These are phyloP conservation scores for Scomber japonicus DNA, from an alignment of 2,113 vertebrate genomes.

Conservation along the genomic window DNA sequence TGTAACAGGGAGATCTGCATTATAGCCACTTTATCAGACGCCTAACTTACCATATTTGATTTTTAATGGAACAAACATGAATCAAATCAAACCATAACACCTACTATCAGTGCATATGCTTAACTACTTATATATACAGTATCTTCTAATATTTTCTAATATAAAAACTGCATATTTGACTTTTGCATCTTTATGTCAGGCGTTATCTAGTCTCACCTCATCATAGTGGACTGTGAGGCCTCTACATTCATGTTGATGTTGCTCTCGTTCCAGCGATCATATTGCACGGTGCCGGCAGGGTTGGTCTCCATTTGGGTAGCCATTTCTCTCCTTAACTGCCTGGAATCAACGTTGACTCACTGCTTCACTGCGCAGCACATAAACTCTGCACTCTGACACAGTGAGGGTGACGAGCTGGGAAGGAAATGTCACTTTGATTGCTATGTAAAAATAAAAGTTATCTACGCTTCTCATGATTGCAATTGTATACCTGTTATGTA, in stretches of 20 bases:
- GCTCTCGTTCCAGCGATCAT: slow-evolving; percentile 87
- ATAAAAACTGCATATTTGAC: not conserved
- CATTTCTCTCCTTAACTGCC: slow-evolving; percentile 70
- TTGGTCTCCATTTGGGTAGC: slow-evolving; percentile 84
- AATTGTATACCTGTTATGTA: not conserved
- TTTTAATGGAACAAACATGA: too few relatives aligned
- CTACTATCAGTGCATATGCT: too few relatives aligned
- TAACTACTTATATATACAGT: too few relatives aligned
- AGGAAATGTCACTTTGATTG: not conserved
- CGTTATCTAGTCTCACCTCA: slow-evolving; percentile 76
- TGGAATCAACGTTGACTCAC: slow-evolving; percentile 3
- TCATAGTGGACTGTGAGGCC: slow-evolving; percentile 57
- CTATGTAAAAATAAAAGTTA: not conserved
- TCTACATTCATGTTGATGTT: slow-evolving; percentile 82
- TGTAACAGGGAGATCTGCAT: not conserved
- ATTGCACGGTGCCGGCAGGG: slow-evolving; percentile 74
- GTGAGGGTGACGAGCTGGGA: not conserved
- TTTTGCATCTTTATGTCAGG: not conserved
- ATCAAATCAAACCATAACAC: too few relatives aligned
- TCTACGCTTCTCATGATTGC: not conserved
- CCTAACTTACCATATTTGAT: too few relatives aligned
- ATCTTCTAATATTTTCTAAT: not conserved
- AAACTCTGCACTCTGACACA: not conserved
- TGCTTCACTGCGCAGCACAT: not conserved
- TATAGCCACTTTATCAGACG: not conserved